phyloP scores from a whole-genome alignment of 2,888 invertebrate genomes.

The Tetragonisca angustula region DNA sequence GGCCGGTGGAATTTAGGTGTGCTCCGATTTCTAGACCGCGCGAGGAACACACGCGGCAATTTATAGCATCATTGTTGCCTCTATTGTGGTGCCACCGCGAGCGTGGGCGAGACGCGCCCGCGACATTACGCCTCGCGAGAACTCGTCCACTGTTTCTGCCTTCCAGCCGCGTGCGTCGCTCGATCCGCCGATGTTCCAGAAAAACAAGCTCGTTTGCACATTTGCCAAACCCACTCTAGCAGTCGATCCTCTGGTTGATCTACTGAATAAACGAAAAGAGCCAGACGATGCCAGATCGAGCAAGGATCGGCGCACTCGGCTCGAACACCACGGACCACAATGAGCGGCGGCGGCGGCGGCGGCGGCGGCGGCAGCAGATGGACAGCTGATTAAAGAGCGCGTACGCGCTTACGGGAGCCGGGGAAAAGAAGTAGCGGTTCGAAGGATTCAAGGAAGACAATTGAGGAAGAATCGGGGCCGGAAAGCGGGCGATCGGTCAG shows the following conservation, averaged over 20 bases:
- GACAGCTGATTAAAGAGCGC: constrained; percentile 47
- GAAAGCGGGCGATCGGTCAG: constrained; percentile 71
- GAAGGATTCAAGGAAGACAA: constrained; percentile 39
- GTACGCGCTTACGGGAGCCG: not conserved
- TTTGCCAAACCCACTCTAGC: not conserved
- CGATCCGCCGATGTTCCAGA: not conserved
- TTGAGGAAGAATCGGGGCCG: constrained; percentile 40
- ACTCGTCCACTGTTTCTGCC: not conserved
- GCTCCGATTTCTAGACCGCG: constrained; percentile 51
- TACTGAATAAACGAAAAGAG: not conserved
- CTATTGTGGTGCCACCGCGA: constrained; percentile 34
- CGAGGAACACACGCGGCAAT: constrained; percentile 38
- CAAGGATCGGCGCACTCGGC: no score
- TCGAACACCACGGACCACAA: not conserved
- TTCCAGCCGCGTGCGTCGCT: not conserved
- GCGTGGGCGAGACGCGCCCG: constrained; percentile 41
- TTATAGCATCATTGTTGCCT: constrained; percentile 44
- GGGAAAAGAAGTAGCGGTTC: constrained; percentile 28
- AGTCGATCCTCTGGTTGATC: not conserved
- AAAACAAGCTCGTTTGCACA: constrained; percentile 14
- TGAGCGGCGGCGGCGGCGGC: not conserved
- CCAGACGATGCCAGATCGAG: not conserved
- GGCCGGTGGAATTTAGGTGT: constrained; percentile 46
- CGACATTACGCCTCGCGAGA: constrained; percentile 32
- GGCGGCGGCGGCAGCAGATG: constrained; percentile 1